These are phyloP conservation scores for Thunnus maccoyii DNA, from an alignment of 2,113 vertebrate species.

Conservation along the genomic window DNA sequence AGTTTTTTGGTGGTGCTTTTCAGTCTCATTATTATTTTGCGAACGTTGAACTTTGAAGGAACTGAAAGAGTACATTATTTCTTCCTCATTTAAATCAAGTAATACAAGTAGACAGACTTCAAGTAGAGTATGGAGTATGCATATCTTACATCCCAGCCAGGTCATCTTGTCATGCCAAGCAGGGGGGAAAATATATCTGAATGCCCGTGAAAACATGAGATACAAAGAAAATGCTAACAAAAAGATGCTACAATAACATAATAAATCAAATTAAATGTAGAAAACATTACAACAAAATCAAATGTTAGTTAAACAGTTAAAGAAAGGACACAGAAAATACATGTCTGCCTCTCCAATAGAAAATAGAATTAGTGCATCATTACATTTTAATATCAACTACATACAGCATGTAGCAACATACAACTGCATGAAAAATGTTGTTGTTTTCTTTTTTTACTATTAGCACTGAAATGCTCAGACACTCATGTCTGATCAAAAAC, in stretches of 20 bases:
- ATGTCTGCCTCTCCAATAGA: slow-evolving; percentile 41
- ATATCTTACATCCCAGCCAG: slow-evolving; percentile 59
- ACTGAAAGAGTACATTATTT: slow-evolving; percentile 43
- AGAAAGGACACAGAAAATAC: slow-evolving; percentile 35
- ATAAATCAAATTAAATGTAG: slow-evolving; percentile 41
- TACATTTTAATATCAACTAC: slow-evolving; percentile 58
- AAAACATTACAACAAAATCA: slow-evolving; percentile 37
- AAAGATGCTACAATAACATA: slow-evolving; percentile 46
- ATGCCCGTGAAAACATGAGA: slow-evolving; percentile 68
- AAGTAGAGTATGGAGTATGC: slow-evolving; percentile 78
- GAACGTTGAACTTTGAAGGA: slow-evolving; percentile 34
- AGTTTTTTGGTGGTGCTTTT: slow-evolving; percentile 55
- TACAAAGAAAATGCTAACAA: slow-evolving; percentile 48
- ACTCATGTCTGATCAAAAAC: not conserved
- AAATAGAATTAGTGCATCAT: slow-evolving; percentile 71
- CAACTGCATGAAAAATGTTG: slow-evolving; percentile 32
- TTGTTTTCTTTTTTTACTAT: slow-evolving; percentile 16
- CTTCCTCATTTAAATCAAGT: slow-evolving; percentile 59
- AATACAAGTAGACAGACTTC: slow-evolving; percentile 65
- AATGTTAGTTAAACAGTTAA: slow-evolving; percentile 51
- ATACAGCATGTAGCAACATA: slow-evolving; percentile 49
- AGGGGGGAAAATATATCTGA: slow-evolving; percentile 49
- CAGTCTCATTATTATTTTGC: slow-evolving; percentile 26
- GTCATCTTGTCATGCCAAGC: slow-evolving; percentile 36
- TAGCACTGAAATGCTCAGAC: slow-evolving; percentile 39